A percentile compares a stretch with the other conserved stretches of the same genome.
These are phyloP conservation scores for Tipula vernalis DNA, from an alignment of 2,888 invertebrate genomes.

Conservation along the genomic window DNA sequence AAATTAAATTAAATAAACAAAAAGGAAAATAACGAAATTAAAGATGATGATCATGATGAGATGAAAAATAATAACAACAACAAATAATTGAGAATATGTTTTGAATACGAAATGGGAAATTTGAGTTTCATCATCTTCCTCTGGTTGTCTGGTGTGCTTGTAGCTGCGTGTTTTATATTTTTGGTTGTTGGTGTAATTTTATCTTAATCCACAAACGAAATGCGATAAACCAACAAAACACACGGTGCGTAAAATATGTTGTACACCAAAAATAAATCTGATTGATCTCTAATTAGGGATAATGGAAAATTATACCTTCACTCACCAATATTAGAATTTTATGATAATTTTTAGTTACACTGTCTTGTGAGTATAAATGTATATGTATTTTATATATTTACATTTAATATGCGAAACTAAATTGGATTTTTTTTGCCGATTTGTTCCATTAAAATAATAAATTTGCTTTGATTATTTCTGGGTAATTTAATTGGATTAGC, in stretches of 20 bases:
- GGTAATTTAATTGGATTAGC: neutral
- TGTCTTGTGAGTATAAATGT: neutral
- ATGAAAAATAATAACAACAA: neutral
- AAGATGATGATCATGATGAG: neutral
- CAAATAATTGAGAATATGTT: neutral
- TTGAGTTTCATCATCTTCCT: neutral
- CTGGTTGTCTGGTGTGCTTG: neutral
- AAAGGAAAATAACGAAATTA: slow-evolving; percentile 4
- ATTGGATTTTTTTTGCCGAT: neutral
- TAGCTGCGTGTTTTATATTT: neutral
- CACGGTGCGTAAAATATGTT: neutral
- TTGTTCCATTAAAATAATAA: neutral
- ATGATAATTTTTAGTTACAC: neutral
- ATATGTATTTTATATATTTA: neutral
- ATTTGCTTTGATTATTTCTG: neutral
- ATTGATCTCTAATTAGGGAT: neutral
- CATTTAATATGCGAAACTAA: too few species aligned
- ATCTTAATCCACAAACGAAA: neutral
- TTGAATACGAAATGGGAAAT: neutral
- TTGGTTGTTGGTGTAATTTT: neutral
- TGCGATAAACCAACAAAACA: neutral
- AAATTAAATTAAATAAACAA: neutral
- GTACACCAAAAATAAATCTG: neutral
- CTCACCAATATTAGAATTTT: too few species aligned
- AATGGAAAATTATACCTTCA: neutral